Base-by-base conservation (phyloP, 2,113 vertebrate species). In the Leucoraja erinaceus region DNA sequence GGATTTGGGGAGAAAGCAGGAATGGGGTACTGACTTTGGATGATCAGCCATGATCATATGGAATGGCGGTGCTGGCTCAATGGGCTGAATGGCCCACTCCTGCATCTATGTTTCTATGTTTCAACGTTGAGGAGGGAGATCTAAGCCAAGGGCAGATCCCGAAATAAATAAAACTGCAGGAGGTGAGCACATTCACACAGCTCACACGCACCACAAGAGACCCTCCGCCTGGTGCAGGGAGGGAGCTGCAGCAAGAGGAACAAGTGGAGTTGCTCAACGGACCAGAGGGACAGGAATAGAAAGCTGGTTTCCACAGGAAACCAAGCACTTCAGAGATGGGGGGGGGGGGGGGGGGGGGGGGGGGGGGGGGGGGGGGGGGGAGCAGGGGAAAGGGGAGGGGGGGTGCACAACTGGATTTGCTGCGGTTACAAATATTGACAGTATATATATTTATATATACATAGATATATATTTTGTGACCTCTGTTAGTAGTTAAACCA, bases 381-480 rank as follows among this genome's bases (percentile, higher is more conserved):
- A 25, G 74, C 56, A 84, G 59, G 47, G 25, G 28, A 20, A 20
- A 59, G 81, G 4, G 28, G 10, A 20, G 22, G 81, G 4, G 28
- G 10, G 9, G 22, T 25, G 18, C 79, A 25, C 22, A 59, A 28
- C 54, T 84, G 54, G 31, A 28, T 61, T 84, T 59, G 22, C 81
- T 28, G 81, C 25, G 25, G 54, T 84, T 66, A 90, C 86, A 68
- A 90, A 70, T 90, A 90, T 90, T 90, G 33, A 90, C 61, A 90
- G 22, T 28, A 12, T 4, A 38, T 3, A 72, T 72, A 72, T 66
- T 66, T 66, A 66, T 66, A 66, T 66, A 14, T 14, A 66, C 63
- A 66, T 28, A 63, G 68, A 33, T 33, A n/a, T n/a, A n/a, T 47
- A 47, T 47, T 47, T 31, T 20, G 5, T 70, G 86, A 22, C 61